A percentile compares a stretch with the other conserved stretches of the same genome.
Evolutionary conservation across 23 tunicate genomes (phyloP).

Genomic region (Styela clava): DNA sequence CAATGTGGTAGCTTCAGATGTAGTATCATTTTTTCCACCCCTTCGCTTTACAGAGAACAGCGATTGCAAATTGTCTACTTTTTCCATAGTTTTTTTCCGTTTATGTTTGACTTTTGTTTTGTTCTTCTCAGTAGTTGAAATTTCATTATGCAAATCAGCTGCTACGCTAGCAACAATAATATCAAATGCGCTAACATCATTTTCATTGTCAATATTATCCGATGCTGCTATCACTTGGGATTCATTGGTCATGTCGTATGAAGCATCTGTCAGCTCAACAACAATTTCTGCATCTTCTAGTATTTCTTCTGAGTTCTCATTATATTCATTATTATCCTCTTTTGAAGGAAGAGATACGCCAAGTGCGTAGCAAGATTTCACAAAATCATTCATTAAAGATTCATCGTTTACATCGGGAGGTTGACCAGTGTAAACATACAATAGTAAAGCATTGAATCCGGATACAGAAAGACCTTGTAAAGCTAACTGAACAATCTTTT

Average conservation of each 20-base stretch:
- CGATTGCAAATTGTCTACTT: not conserved
- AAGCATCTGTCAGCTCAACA: not conserved
- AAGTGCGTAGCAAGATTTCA: not conserved
- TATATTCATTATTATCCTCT: not conserved
- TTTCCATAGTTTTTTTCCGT: not conserved
- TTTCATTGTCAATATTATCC: too few species aligned
- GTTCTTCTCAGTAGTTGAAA: not conserved
- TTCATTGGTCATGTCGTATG: not conserved
- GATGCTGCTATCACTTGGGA: too few species aligned
- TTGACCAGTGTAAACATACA: slow-evolving; percentile 13
- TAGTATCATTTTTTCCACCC: not conserved
- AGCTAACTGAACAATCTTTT: not conserved
- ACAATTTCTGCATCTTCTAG: not conserved
- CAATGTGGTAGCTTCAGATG: not conserved
- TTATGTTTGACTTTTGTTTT: too few species aligned
- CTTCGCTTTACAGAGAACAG: not conserved
- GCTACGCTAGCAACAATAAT: not conserved
- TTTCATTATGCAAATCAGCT: not conserved
- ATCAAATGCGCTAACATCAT: not conserved
- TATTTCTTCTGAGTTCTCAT: not conserved
- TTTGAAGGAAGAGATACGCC: not conserved
- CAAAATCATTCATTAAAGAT: not conserved
- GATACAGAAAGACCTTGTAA: not conserved
- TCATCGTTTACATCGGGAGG: not conserved
- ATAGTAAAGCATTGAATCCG: slow-evolving; percentile 2